Base-by-base conservation (phyloP, 2,797 vertebrate genomes). In the Syngnathus acus region DNA sequence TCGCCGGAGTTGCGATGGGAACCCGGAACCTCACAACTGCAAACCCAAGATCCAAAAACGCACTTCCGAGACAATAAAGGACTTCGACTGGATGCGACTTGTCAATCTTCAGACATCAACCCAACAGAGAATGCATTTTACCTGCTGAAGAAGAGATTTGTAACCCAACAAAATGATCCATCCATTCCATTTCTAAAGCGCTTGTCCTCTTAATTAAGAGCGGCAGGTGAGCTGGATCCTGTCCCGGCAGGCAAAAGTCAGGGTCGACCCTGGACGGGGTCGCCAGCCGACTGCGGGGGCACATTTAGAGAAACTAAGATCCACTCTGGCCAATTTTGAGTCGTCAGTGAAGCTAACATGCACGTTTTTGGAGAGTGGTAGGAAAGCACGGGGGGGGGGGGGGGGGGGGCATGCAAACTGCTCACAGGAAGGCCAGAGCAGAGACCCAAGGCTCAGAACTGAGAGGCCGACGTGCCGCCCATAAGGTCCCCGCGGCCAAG, bases 121-220 rank as follows among this genome's bases (percentile, higher is more conserved):
- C n/a, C 2, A 4, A 53, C 3, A 53, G 50, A 53, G n/a, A 53
- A 53, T 50, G 48, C 19, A n/a, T 53, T 26, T 54, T 54, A 26
- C 53, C 21, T 54, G 53, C 53, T 26, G 11, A 54, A 54, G n/a
- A 54, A 23, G 11, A 54, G 53, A 26, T 23, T 23, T 21, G 51
- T 13, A 23, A 53, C 19, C 19, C 19, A 53, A 9, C 47, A 1
- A n/a, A 13, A 9, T 9, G 8, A 21, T 9, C 50, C 17, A 51
- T n/a, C 50, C 6, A 51, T 51, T n/a, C 17, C 9, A 51, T 51
- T 21, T n/a, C 4, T n/a, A 21, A 51, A n/a, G 19, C 19, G 48
- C 65, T 2, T 55, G 62, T 47, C 67, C 68, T 70, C 63, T 21
- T 47, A 43, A 13, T 4, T 43, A 10, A 16, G 1, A 16, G 45